Evolutionary conservation across 2,113 vertebrate genomes (phyloP).

Genomic region (Rhea americana): DNA sequence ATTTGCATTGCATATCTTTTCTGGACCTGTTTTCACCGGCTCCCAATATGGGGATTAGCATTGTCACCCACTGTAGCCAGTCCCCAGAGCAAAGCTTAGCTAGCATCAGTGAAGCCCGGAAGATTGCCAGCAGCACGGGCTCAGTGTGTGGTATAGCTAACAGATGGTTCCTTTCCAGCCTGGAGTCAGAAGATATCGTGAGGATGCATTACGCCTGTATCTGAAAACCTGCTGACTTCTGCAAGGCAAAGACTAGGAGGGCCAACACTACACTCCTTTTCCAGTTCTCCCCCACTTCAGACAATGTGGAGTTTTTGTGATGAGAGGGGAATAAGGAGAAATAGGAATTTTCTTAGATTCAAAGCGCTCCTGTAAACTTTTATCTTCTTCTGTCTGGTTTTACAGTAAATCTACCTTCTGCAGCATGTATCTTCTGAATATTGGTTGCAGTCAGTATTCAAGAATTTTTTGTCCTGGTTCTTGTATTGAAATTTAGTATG

Average conservation of each 20-base stretch:
- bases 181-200: neutral
- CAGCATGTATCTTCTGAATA: neutral
- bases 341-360: neutral
- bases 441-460: neutral
- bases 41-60: neutral
- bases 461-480: neutral
- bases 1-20: neutral
- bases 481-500: neutral
- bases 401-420: neutral
- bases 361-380: neutral
- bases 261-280: neutral
- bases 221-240: slow-evolving; percentile 39
- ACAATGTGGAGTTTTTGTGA: neutral
- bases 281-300: neutral
- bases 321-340: neutral
- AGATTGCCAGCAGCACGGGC: slow-evolving; percentile 11
- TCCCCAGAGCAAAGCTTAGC: slow-evolving; percentile 15
- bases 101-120: neutral
- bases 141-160: slow-evolving; percentile 12
- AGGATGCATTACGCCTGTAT: neutral
- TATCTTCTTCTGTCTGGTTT: neutral
- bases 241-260: neutral
- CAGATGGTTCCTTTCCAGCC: slow-evolving; percentile 32
- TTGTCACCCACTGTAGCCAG: neutral
- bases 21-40: neutral